These are phyloP conservation scores for Anolis carolinensis DNA, from an alignment of 2,113 vertebrate species.

Conservation along the genomic window DNA sequence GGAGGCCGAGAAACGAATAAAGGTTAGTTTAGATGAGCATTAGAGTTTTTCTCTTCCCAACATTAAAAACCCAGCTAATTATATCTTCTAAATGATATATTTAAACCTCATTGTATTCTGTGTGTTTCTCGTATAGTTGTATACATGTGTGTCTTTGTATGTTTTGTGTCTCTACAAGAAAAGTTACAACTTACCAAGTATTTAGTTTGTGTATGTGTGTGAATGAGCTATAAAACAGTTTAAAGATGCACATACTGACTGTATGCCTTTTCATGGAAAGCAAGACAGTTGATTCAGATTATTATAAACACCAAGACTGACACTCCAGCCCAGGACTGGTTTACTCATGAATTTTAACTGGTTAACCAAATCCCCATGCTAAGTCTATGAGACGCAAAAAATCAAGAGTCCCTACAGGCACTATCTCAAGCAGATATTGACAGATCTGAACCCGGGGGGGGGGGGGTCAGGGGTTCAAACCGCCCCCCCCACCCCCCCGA, in stretches of 20 bases:
- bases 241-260: not conserved
- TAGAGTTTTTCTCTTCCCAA: constrained; percentile 66
- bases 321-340: too few species aligned
- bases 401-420: too few species aligned
- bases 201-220: constrained; percentile 29
- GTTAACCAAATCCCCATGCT: too few species aligned
- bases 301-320: not conserved
- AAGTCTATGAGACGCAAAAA: too few species aligned
- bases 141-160: constrained; percentile 32
- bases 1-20: constrained; percentile 94
- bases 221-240: not conserved
- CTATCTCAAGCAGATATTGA: too few species aligned
- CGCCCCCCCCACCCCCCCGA: too few species aligned
- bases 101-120: not conserved
- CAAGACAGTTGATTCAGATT: not conserved
- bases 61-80: constrained; percentile 14
- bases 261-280: not conserved
- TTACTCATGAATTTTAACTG: too few species aligned
- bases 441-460: too few species aligned
- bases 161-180: not conserved
- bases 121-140: constrained; percentile 30
- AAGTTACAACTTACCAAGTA: not conserved
- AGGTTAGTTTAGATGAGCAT: constrained; percentile 84
- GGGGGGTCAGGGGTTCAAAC: too few species aligned
- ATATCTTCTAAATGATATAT: not conserved